Percentiles rank a stretch among this genome's conserved stretches.
Conservation (phyloP, 2,113 vertebrate species). For the Esox niger region DNA sequence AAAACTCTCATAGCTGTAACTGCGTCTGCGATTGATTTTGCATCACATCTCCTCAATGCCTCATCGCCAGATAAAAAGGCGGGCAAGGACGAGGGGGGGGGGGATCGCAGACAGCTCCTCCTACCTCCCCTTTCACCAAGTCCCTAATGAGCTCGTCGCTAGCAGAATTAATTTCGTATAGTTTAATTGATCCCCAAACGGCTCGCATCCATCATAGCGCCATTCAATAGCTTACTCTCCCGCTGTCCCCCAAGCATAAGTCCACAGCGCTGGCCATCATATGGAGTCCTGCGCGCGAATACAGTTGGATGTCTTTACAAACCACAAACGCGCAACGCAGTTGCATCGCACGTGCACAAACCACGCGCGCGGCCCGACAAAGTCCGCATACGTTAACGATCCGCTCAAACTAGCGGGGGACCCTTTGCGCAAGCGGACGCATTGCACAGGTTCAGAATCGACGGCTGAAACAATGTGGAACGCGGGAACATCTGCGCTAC, state of each 20-base stretch:
- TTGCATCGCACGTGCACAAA: slow-evolving; percentile 6
- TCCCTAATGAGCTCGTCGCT: slow-evolving; percentile 74
- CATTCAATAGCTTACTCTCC: slow-evolving; percentile 63
- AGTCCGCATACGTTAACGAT: slow-evolving; percentile 31
- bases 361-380: neutral
- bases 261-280: slow-evolving; percentile 57
- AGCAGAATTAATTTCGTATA: slow-evolving; percentile 72
- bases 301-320: slow-evolving; percentile 34
- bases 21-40: neutral
- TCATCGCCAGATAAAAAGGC: slow-evolving; percentile 2
- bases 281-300: slow-evolving; percentile 16
- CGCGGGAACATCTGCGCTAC: slow-evolving; percentile 62
- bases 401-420: slow-evolving; percentile 43
- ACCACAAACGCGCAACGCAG: slow-evolving; percentile 4
- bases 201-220: slow-evolving; percentile 68
- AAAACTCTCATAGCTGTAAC: neutral
- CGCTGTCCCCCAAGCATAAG: slow-evolving; percentile 54
- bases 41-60: neutral
- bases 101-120: slow-evolving; percentile 31
- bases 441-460: neutral
- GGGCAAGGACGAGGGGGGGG: slow-evolving; percentile 18
- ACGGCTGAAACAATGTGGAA: slow-evolving; percentile 31
- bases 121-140: slow-evolving; percentile 40
- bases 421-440: slow-evolving; percentile 34
- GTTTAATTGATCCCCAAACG: slow-evolving; percentile 73